Conservation (phyloP, 2,888 invertebrate genomes). For the Mimachlamys varia region DNA sequence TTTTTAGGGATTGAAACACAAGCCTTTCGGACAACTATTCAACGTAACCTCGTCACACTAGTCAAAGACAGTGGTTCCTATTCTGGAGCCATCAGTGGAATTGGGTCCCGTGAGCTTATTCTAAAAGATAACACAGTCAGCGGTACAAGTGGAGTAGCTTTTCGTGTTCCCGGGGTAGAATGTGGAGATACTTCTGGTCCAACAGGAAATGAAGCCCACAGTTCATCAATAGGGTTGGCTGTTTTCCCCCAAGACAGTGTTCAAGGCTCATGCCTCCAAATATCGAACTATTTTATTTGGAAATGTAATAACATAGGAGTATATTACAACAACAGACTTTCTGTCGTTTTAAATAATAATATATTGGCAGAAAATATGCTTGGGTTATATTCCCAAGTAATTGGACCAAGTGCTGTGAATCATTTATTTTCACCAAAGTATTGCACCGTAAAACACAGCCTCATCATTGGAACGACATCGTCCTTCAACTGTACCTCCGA, state of each 20-base stretch:
- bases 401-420: conserved; percentile 62
- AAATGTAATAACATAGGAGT: conserved; percentile 73
- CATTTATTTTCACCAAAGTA: conserved; percentile 64
- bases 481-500: conserved; percentile 70
- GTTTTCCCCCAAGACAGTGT: conserved; percentile 58
- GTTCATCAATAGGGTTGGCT: conserved; percentile 61
- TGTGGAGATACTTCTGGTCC: conserved; percentile 50
- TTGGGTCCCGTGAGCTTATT: conserved; percentile 58
- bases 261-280: conserved; percentile 53
- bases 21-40: conserved; percentile 60
- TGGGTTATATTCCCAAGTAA: conserved; percentile 69
- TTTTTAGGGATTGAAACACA: conserved; percentile 69
- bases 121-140: conserved; percentile 70
- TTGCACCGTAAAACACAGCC: conserved; percentile 60
- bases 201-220: conserved; percentile 66
- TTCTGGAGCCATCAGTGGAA: conserved; percentile 63
- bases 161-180: conserved; percentile 52
- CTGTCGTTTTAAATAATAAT: conserved; percentile 59
- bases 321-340: conserved; percentile 62
- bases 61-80: conserved; percentile 71
- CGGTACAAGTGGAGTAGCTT: conserved; percentile 71
- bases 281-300: conserved; percentile 68
- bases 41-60: conserved; percentile 69
- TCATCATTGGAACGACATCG: conserved; percentile 71
- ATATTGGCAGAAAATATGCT: conserved; percentile 71